Base-by-base conservation (phyloP, 2,797 vertebrate species). In the Pseudomugil tenellus region DNA sequence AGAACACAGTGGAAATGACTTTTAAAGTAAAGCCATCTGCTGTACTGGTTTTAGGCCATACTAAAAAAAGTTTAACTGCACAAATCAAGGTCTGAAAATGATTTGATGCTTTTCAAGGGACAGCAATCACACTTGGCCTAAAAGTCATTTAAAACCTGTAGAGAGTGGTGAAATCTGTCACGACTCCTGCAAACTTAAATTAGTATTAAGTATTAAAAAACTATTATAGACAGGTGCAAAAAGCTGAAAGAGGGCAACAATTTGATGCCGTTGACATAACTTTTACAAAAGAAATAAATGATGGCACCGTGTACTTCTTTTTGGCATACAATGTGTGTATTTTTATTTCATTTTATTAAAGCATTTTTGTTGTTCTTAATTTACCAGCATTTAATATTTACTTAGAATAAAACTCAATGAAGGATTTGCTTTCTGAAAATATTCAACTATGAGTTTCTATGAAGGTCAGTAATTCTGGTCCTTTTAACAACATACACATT, bases 401-500 rank as follows among this genome's bases (percentile, higher is more conserved):
- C 28, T 52, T 28, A 28, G 14, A 52, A 52, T 17, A 16, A 13
- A 26, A 26, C 16, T 7, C 16, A 25, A 51, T 51, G 8, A 25
- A 25, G 5, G 16, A 26, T 26, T 16, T 3, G 7, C 13, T 52
- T 17, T 28, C 25, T 48, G 43, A 48, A 48, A 21, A 48, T 48
- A n/a, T n/a, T 26, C 28, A 16, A 53, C 9, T 17, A 26, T 17
- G 23, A 19, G 17, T 31, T 25, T 34, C 56, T 39, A 66, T 56
- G 21, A 4, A 19, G 14, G 10, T 29, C n/a, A 59, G 41, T 25
- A 68, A 59, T 41, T 59, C 6, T 59, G 11, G 51, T n/a, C n/a
- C n/a, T n/a, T n/a, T n/a, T 34, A 46, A 39, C 21, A 53, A 67
- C 32, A 37, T 48, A 52, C 2, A 58, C 12, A 32, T 54, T 55